Evolutionary conservation across 2,113 vertebrate genomes (phyloP).

Genomic region (Oxyura jamaicensis): DNA sequence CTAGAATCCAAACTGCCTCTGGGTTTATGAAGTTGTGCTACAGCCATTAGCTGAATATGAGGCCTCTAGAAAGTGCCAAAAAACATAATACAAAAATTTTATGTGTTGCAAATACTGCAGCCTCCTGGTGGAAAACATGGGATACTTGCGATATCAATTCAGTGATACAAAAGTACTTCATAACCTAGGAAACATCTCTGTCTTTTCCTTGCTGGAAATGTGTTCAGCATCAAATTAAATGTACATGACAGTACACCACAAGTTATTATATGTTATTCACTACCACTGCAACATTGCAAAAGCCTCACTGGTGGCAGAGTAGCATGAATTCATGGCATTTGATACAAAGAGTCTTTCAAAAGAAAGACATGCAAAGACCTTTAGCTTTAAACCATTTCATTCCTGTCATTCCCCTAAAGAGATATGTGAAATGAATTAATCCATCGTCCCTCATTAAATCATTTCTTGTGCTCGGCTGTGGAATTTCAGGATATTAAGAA

Average conservation of each 20-base stretch:
- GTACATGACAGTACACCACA: constrained; percentile 74
- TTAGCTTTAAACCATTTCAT: constrained; percentile 70
- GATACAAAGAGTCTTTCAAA: constrained; percentile 77
- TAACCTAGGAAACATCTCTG: constrained; percentile 39
- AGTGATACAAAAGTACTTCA: not conserved
- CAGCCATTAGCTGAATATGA: not conserved
- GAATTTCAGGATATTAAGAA: constrained; percentile 74
- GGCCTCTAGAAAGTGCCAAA: not conserved
- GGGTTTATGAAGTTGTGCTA: not conserved
- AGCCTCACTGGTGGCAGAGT: constrained; percentile 62
- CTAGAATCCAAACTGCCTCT: not conserved
- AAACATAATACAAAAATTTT: not conserved
- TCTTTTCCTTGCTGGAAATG: constrained; percentile 54
- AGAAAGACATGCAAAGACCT: constrained; percentile 35
- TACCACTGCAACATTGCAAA: constrained; percentile 68
- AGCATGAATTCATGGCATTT: constrained; percentile 67
- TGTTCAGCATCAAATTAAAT: constrained; percentile 79
- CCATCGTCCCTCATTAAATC: constrained; percentile 20
- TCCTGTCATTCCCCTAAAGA: constrained; percentile 70
- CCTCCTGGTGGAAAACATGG: not conserved
- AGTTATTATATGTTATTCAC: constrained; percentile 77
- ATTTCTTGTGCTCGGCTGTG: constrained; percentile 69
- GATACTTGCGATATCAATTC: not conserved
- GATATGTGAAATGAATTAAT: constrained; percentile 66
- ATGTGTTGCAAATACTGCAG: not conserved